Evolutionary conservation across 2,113 vertebrate genomes (phyloP).

Genomic region (Morone saxatilis): DNA sequence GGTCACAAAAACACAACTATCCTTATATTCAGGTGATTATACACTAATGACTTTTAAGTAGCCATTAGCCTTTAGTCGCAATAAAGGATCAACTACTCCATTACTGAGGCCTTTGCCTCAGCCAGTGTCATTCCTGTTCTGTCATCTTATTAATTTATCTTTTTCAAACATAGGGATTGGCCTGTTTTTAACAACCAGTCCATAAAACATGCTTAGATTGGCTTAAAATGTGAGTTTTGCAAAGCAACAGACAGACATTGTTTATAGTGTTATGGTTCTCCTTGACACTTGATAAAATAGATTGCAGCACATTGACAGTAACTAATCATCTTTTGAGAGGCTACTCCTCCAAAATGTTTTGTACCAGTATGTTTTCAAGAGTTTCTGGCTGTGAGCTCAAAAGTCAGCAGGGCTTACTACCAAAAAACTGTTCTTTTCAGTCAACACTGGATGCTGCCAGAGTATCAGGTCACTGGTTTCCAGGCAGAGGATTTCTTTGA

Average conservation of each 20-base stretch:
- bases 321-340: slow-evolving; percentile 12
- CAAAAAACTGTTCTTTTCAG: slow-evolving; percentile 48
- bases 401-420: slow-evolving; percentile 43
- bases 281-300: neutral
- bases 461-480: slow-evolving; percentile 49
- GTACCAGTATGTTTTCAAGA: slow-evolving; percentile 11
- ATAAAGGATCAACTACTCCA: neutral
- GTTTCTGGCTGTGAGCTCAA: slow-evolving; percentile 38
- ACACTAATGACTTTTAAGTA: no score
- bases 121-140: neutral
- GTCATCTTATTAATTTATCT: neutral
- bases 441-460: slow-evolving; percentile 56
- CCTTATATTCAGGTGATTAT: no score
- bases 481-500: slow-evolving; percentile 61
- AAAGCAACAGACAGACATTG: neutral
- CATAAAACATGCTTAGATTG: neutral
- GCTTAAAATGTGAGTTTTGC: neutral
- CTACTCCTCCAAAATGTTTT: slow-evolving; percentile 5
- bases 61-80: no score
- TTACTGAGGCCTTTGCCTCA: neutral
- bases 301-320: neutral
- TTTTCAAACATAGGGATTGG: slow-evolving; percentile 3
- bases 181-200: neutral
- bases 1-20: no score
- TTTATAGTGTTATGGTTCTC: neutral